Evolutionary conservation across 1,140 invertebrate genomes (phyloP).

Genomic region (Ylistrum balloti): DNA sequence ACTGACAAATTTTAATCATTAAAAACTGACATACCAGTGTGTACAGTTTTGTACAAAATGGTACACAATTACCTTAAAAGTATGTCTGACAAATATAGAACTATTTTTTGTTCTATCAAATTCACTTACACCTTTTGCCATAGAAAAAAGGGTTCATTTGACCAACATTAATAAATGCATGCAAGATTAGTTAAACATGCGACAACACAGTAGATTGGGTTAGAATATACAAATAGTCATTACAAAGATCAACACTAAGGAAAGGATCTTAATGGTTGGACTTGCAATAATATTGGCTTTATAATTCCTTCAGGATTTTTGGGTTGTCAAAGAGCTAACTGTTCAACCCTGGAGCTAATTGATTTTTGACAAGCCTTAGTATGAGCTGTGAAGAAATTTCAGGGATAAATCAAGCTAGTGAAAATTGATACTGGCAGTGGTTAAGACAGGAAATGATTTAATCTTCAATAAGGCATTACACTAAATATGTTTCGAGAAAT

Average conservation of each 20-base stretch:
- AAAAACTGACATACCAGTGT: too few species aligned
- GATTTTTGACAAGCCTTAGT: not conserved
- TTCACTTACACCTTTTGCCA: too few species aligned
- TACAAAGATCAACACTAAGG: too few species aligned
- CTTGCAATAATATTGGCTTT: not conserved
- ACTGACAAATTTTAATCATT: too few species aligned
- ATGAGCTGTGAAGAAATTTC: not conserved
- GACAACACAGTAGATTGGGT: not conserved
- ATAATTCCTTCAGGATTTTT: not conserved
- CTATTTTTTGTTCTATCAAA: too few species aligned
- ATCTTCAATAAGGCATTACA: not conserved
- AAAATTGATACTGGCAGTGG: not conserved
- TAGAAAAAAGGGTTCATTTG: not conserved
- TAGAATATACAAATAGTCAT: too few species aligned
- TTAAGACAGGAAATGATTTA: slow-evolving; percentile 3
- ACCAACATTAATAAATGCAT: not conserved
- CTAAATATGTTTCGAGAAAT: not conserved
- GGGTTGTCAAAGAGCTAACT: not conserved
- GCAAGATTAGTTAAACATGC: not conserved
- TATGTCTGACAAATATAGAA: too few species aligned
- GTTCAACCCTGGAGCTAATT: not conserved
- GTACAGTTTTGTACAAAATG: too few species aligned
- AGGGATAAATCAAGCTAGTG: not conserved
- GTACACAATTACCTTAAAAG: too few species aligned
- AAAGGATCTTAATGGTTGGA: not conserved